phyloP scores from a whole-genome alignment of 1,140 invertebrate genomes.

The Epicauta chinensis region DNA sequence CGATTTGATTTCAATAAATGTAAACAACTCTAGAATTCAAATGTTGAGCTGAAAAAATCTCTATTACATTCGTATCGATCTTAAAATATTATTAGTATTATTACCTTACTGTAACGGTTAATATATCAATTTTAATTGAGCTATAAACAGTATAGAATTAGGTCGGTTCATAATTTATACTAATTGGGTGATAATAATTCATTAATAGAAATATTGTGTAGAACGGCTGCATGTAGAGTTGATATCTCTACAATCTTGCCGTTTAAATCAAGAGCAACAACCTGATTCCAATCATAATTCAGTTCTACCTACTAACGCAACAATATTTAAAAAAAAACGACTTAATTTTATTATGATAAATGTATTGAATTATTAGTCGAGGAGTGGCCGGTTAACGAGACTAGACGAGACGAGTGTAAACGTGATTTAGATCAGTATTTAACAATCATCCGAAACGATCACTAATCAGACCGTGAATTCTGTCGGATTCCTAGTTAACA shows the following conservation, averaged over 20 bases:
- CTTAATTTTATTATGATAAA: conserved; percentile 10
- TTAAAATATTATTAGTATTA: no score
- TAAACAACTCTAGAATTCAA: no score
- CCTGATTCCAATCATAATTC: neutral
- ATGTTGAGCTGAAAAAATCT: no score
- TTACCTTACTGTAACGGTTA: no score
- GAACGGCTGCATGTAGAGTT: no score
- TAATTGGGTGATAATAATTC: conserved; percentile 11
- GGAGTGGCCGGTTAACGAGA: conserved; percentile 7
- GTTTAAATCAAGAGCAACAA: conserved; percentile 10
- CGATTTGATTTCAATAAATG: no score
- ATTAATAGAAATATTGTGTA: neutral
- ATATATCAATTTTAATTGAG: no score
- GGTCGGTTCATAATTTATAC: conserved; percentile 8
- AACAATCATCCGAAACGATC: conserved; percentile 7
- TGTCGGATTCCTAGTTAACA: conserved; percentile 3
- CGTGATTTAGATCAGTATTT: conserved; percentile 8
- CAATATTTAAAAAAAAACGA: conserved; percentile 1
- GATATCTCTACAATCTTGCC: neutral
- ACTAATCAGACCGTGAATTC: conserved; percentile 2
- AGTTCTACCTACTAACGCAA: no score
- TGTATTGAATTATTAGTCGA: conserved; percentile 10
- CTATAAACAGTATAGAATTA: neutral
- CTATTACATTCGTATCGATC: no score
- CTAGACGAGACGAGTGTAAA: conserved; percentile 13